Conservation (phyloP, 2,113 vertebrate genomes). For the Cryptomyrus ogoouensis region DNA sequence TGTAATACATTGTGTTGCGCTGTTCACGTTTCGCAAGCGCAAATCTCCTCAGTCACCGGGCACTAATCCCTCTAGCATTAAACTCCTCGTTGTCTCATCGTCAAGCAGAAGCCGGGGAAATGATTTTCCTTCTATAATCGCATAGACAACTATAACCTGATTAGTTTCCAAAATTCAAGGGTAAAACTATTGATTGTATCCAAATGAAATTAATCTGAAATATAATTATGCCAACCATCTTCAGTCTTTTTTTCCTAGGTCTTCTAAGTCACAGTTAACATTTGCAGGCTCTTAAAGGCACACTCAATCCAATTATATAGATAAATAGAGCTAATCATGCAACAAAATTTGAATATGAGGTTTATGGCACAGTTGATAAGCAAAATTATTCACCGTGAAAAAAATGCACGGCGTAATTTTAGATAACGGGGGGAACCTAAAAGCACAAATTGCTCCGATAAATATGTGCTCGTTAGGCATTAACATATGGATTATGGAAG, state of each 20-base stretch:
- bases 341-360: conserved; percentile 66
- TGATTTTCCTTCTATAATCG: conserved; percentile 59
- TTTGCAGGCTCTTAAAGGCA: conserved; percentile 45
- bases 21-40: conserved; percentile 47
- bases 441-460: conserved; percentile 57
- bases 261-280: conserved; percentile 49
- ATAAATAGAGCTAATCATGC: conserved; percentile 72
- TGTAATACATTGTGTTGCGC: conserved; percentile 52
- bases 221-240: conserved; percentile 47
- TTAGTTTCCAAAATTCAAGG: conserved; percentile 49
- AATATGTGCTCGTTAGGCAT: conserved; percentile 59
- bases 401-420: conserved; percentile 65
- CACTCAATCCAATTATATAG: conserved; percentile 72
- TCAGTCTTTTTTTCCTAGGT: conserved; percentile 39
- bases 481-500: conserved; percentile 65
- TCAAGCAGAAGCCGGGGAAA: conserved; percentile 42
- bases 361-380: conserved; percentile 63
- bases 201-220: conserved; percentile 61
- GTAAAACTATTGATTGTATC: conserved; percentile 61
- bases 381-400: conserved; percentile 60
- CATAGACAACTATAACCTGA: conserved; percentile 55
- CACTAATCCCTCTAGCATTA: conserved; percentile 53
- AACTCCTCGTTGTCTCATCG: conserved; percentile 52
- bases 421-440: conserved; percentile 60
- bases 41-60: conserved; percentile 51